Percentiles rank a stretch among this genome's conserved stretches.
Evolutionary conservation across 1,140 invertebrate genomes (phyloP).

Genomic region (Stegodyphus mimosarum): DNA sequence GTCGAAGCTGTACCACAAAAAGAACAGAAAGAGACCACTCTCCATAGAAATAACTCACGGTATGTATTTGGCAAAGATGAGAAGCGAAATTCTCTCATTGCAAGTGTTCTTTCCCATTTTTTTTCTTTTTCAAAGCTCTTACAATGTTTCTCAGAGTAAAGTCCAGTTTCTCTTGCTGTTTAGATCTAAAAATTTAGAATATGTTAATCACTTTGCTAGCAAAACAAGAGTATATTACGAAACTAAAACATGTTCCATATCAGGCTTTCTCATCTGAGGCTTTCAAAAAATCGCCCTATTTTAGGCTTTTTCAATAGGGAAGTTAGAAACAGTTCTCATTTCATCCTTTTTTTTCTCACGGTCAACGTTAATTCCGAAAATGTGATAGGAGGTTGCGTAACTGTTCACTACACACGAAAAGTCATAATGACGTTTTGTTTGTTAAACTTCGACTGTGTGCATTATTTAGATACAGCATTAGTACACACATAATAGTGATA

Average conservation of each 20-base stretch:
- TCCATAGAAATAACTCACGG: constrained; percentile 17
- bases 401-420: too few relatives aligned
- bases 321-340: too few relatives aligned
- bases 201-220: background rate
- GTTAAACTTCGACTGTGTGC: too few relatives aligned
- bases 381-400: too few relatives aligned
- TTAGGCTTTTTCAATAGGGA: too few relatives aligned
- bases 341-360: too few relatives aligned
- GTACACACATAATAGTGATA: too few relatives aligned
- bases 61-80: background rate
- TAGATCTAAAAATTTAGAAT: background rate
- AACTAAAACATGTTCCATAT: background rate
- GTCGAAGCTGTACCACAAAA: constrained; percentile 14
- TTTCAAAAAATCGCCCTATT: too few relatives aligned
- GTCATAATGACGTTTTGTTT: too few relatives aligned
- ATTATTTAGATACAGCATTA: too few relatives aligned
- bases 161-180: background rate
- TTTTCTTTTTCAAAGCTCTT: background rate
- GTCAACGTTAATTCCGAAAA: too few relatives aligned
- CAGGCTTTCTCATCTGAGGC: too few relatives aligned
- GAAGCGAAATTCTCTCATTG: background rate
- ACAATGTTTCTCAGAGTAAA: background rate
- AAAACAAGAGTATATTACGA: background rate
- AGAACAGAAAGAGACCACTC: background rate
- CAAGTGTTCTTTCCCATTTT: background rate